Evolutionary conservation across 2,888 invertebrate genomes (phyloP), one percentile per base, ranked within the genome.

Genomic region (Selenia dentaria): DNA sequence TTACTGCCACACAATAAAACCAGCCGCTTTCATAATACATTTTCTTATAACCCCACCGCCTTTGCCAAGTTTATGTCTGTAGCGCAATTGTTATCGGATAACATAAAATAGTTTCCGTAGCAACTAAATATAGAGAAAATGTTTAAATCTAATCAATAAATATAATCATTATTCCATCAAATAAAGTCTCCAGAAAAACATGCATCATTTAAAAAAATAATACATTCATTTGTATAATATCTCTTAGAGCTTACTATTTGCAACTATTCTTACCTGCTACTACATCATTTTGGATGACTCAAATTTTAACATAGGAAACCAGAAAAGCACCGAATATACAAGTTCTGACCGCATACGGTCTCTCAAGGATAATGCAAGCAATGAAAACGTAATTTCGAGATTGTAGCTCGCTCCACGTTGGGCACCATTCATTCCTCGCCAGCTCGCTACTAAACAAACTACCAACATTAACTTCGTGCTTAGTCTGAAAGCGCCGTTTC

Each of bases 1-100:
- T 80, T 80, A 83, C 72, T 74, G 70, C 75, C 70, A 63, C 70
- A 75, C 77, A 74, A 67, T 83, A 81, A 83, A 82, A 80, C 71
- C 68, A 65, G 63, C 60, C 67, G 73, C 68, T 70, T 79, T 75
- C 74, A 82, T 81, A 81, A 79, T 81, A 72, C 65, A 79, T 79
- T 77, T 75, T 69, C 60, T 68, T 68, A 69, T 74, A 67, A 64
- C 64, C 61, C 61, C 38, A 53, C 59, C 62, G 58, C 42, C 57
- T 63, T 59, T 67, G 65, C 69, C 69, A 69, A 70, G 64, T 70
- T 70, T 75, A 70, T 68, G 63, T 67, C 57, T 52, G 62, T 60
- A 64, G 62, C 67, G 61, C 72, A 70, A 74, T 75, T 74, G 77
- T 74, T 75, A 71, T 67, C 70, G 63, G 61, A 70, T 70, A 65